These are phyloP conservation scores for Trichoplusia ni DNA, from an alignment of 1,140 invertebrate species.

Conservation along the genomic window DNA sequence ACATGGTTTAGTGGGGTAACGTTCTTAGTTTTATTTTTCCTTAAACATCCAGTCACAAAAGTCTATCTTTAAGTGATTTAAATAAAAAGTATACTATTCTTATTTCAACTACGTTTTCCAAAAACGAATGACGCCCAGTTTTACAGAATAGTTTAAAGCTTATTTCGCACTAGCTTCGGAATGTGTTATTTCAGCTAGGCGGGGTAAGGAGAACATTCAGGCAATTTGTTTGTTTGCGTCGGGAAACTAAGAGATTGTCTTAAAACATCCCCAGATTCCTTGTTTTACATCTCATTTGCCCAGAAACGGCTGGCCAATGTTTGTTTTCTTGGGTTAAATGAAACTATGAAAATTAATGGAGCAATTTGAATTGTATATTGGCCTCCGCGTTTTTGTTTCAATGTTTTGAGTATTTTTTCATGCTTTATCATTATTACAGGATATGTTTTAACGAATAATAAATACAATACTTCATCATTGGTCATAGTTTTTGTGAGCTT, in stretches of 20 bases:
- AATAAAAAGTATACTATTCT: neutral
- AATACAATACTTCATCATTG: too few relatives aligned
- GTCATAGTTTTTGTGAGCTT: too few relatives aligned
- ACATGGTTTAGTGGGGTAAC: too few relatives aligned
- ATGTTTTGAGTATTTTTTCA: neutral
- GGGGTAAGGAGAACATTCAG: constrained; percentile 24
- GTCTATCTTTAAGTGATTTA: too few relatives aligned
- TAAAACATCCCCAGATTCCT: constrained; percentile 39
- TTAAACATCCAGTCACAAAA: too few relatives aligned
- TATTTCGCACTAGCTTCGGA: constrained; percentile 14
- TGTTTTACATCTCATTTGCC: constrained; percentile 48
- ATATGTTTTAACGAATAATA: too few relatives aligned
- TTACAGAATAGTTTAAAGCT: constrained; percentile 24
- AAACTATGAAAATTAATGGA: constrained; percentile 25
- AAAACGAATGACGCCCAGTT: constrained; percentile 12
- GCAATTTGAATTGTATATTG: constrained; percentile 11
- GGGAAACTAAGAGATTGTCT: constrained; percentile 37
- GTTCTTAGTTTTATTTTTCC: too few relatives aligned
- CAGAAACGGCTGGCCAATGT: constrained; percentile 17
- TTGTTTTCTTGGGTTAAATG: constrained; percentile 22
- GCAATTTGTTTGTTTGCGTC: constrained; percentile 42
- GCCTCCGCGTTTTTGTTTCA: neutral
- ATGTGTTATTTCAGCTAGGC: constrained; percentile 30
- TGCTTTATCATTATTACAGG: too few relatives aligned
- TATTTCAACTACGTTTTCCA: neutral